Conservation (phyloP, 2,797 vertebrate genomes). For the Amblyraja radiata region DNA sequence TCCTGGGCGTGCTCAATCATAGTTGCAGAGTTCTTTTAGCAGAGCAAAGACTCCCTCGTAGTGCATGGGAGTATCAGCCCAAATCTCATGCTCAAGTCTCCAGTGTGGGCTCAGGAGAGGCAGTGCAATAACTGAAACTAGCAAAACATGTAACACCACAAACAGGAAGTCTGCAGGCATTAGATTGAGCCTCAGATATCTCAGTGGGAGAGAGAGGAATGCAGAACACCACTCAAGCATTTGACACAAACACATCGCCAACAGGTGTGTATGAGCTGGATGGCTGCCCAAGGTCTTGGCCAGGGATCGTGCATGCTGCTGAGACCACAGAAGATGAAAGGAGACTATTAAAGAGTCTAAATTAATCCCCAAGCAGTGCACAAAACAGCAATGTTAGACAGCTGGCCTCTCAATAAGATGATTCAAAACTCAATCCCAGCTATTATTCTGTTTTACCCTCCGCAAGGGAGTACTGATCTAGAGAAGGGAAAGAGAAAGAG, state of each 20-base stretch:
- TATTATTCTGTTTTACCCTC: neutral
- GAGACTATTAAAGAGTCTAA: neutral
- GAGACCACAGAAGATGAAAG: constrained; percentile 6
- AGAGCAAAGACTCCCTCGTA: too few relatives aligned
- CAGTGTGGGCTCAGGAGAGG: too few relatives aligned
- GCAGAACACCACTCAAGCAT: neutral
- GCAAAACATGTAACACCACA: neutral
- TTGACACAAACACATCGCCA: neutral
- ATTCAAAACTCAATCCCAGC: neutral
- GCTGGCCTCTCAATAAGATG: neutral
- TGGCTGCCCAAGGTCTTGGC: too few relatives aligned
- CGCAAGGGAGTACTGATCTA: neutral
- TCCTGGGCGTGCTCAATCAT: too few relatives aligned
- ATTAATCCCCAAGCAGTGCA: neutral
- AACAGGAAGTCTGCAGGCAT: neutral
- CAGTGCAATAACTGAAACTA: neutral
- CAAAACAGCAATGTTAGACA: neutral
- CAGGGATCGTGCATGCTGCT: neutral
- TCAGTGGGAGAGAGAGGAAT: neutral
- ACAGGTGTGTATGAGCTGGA: neutral
- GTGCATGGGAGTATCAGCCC: too few relatives aligned
- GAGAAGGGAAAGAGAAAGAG: neutral
- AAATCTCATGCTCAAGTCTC: too few relatives aligned
- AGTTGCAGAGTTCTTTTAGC: too few relatives aligned
- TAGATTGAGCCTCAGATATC: neutral